Evolutionary conservation across 2,113 vertebrate species (phyloP), one percentile per base, ranked within the genome.

Genomic region (Menidia beryllina): DNA sequence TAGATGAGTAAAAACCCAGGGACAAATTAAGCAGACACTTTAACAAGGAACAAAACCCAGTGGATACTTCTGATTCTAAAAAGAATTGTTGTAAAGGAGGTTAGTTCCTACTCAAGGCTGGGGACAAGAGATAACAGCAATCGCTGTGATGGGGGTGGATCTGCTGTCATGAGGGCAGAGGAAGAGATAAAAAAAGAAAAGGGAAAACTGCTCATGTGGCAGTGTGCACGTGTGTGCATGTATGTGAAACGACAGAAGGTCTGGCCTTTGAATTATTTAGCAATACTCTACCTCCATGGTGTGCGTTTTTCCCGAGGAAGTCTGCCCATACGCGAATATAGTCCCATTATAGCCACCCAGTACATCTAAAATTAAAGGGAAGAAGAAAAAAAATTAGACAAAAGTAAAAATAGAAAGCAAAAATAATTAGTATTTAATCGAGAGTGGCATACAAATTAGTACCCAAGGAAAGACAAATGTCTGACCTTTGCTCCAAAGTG

Each of bases 241-340:
- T 55, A 71, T 38, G 64, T 54, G 36, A 49, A 23, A 54, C 36
- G 3, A 70, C 13, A 48, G 27, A 54, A 53, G 41, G 69, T 50
- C 54, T 54, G 34, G 5, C 48, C 68, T 53, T 59, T 85, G 38
- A 86, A 86, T 83, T 54, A 88, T 89, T 84, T 65, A 87, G 47
- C 4, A 19, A 15, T 43, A 81, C 72, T 62, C 63, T 90, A 96
- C 96, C 95, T 97, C 96, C 96, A 98, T 97, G 45, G 96, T 98
- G 88, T 97, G 96, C 55, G 96, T 98, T 91, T 98, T 98, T 83
- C 96, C 96, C 2, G 96, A 98, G 5, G 96, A 95, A 0, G 96
- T 97, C 88, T 97, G 96, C 79, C 96, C 96, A 14, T 97, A 97
- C 76, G 96, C 96, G 75, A 98, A 98, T 78, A 98, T 97, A 56